These are phyloP conservation scores for Erebia epiphron DNA, from an alignment of 2,888 invertebrate species.

Conservation along the genomic window DNA sequence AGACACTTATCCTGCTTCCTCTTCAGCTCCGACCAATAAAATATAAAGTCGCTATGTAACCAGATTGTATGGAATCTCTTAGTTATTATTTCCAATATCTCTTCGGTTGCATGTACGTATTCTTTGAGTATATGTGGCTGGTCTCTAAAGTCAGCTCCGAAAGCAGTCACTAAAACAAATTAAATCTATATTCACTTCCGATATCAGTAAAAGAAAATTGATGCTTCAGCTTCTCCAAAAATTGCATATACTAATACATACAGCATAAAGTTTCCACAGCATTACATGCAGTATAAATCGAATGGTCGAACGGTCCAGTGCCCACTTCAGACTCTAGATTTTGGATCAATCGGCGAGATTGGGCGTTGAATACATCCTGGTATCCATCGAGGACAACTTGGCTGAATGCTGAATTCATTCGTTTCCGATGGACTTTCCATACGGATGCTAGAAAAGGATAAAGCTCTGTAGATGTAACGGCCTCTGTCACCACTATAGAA, in stretches of 20 bases:
- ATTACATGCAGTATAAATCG: constrained; percentile 59
- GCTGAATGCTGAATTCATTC: constrained; percentile 62
- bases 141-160: constrained; percentile 64
- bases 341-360: constrained; percentile 53
- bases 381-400: constrained; percentile 57
- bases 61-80: constrained; percentile 66
- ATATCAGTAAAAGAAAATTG: too few species aligned
- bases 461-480: background rate
- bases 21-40: constrained; percentile 56
- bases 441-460: constrained; percentile 49
- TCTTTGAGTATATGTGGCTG: constrained; percentile 55
- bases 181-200: too few species aligned
- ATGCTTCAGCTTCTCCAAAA: too few species aligned
- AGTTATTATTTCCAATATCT: constrained; percentile 58
- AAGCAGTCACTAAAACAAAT: constrained; percentile 57
- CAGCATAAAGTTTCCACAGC: constrained; percentile 54
- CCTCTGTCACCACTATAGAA: too few species aligned
- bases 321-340: constrained; percentile 52
- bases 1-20: constrained; percentile 60
- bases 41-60: constrained; percentile 57
- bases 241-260: constrained; percentile 12
- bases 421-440: constrained; percentile 62
- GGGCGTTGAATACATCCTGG: constrained; percentile 58
- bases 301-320: constrained; percentile 49
- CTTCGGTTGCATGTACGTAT: constrained; percentile 62